These are phyloP conservation scores for Drosophila macrothrix DNA, from an alignment of 2,888 invertebrate genomes.

Conservation along the genomic window DNA sequence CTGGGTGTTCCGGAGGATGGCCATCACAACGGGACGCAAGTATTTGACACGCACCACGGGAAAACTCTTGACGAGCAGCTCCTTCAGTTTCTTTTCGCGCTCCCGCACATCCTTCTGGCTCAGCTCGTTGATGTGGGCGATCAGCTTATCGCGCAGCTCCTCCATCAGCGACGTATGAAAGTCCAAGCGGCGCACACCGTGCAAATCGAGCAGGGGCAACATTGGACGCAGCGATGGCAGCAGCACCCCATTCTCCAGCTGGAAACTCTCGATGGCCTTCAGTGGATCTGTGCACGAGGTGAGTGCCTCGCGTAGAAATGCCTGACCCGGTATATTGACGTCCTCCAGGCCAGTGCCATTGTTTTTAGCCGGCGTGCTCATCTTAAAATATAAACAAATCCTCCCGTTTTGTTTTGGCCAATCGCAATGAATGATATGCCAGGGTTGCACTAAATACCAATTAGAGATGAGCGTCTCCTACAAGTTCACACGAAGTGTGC, in stretches of 20 bases:
- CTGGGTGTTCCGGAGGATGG: conserved; percentile 95
- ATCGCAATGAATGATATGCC: background rate
- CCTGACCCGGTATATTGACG: conserved; percentile 94
- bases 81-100: conserved; percentile 93
- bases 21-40: conserved; percentile 97
- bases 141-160: conserved; percentile 89
- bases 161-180: conserved; percentile 97
- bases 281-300: conserved; percentile 98
- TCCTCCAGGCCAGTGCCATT: conserved; percentile 91
- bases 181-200: conserved; percentile 95
- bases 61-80: conserved; percentile 96
- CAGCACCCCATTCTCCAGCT: conserved; percentile 95
- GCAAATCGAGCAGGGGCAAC: conserved; percentile 96
- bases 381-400: conserved; percentile 44
- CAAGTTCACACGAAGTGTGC: background rate
- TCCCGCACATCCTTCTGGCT: conserved; percentile 86
- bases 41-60: conserved; percentile 96
- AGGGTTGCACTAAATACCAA: conserved; percentile 11
- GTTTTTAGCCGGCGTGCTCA: conserved; percentile 83
- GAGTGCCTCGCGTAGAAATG: conserved; percentile 94
- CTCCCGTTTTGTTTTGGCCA: conserved; percentile 6
- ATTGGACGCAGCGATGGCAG: conserved; percentile 97
- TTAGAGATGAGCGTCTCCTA: background rate
- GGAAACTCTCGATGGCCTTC: conserved; percentile 98
- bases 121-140: conserved; percentile 93